Conservation (phyloP, 2,888 invertebrate species). For the Orchesella flavescens region DNA sequence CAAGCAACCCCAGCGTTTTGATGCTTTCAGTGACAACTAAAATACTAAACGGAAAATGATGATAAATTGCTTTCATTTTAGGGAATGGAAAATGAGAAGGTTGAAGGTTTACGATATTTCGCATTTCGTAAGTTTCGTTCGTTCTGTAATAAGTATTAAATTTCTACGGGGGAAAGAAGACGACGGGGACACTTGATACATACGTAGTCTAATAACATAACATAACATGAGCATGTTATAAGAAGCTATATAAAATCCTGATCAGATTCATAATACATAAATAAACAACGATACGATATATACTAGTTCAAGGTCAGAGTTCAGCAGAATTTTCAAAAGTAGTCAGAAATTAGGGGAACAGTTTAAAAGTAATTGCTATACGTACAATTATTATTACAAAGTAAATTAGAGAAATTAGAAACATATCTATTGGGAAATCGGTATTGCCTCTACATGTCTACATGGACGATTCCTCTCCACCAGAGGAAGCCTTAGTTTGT, state of each 20-base stretch:
- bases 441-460: conserved; percentile 6
- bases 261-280: too few species aligned
- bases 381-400: too few species aligned
- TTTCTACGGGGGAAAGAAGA: background rate
- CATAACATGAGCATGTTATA: too few species aligned
- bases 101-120: too few species aligned
- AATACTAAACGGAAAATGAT: background rate
- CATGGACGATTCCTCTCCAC: conserved; percentile 6
- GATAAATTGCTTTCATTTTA: conserved; percentile 11
- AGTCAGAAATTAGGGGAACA: conserved; percentile 8
- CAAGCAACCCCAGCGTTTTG: conserved; percentile 13
- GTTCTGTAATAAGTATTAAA: background rate
- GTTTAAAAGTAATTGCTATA: background rate
- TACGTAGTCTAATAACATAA: too few species aligned
- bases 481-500: conserved; percentile 8
- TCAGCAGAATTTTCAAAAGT: background rate
- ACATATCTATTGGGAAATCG: conserved; percentile 17
- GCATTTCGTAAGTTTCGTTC: background rate
- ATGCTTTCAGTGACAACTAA: conserved; percentile 22
- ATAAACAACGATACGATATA: too few species aligned
- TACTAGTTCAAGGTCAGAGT: too few species aligned
- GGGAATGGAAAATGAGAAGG: too few species aligned
- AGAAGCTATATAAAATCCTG: too few species aligned
- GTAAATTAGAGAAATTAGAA: background rate
- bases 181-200: background rate